Evolutionary conservation across 2,888 invertebrate genomes (phyloP), one percentile per base, ranked within the genome.

Genomic region (Macrophya annulata): DNA sequence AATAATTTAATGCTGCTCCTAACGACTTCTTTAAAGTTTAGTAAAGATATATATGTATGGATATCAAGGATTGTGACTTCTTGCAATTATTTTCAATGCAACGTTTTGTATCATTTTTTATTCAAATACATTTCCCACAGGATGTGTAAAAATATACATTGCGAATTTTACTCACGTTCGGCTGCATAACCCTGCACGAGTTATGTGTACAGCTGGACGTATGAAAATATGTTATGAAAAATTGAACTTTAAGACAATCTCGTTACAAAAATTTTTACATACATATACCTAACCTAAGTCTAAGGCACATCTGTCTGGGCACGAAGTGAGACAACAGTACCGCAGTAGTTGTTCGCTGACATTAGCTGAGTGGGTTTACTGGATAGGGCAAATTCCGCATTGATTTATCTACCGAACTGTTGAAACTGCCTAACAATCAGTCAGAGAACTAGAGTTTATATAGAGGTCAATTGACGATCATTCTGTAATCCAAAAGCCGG

Each of bases 391-490:
- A 43, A 81, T 81, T 81, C 62, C 59, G 51, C 81, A 81, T 81
- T 81, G 62, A 81, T 81, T 62, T 59, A 43, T 40, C 59, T 3
- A 81, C 40, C 25, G 62, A 55, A 77, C 55, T 40, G 81, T 62
- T 59, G n/a, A 3, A 81, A 81, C 62, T 43, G 40, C 81, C 43
- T 81, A 40, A 43, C 81, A 62, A 81, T 81, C 81, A 62, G 62
- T 81, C 62, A 40, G 81, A n/a, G 40, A 31, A 43, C n/a, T 21
- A 5, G 43, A 51, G 31, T 76, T 48, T 40, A 62, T 43, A 59
- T 81, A 31, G 43, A 81, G 81, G 81, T 81, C 81, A 81, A 81
- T 81, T 17, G 81, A 62, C 81, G 81, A 81, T 81, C 81, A 81
- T 43, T 62, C 40, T 62, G 81, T 81, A 62, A 81, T 81, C 81